Base-by-base conservation (phyloP, 1,140 invertebrate species). In the Heliconius nattereri region DNA sequence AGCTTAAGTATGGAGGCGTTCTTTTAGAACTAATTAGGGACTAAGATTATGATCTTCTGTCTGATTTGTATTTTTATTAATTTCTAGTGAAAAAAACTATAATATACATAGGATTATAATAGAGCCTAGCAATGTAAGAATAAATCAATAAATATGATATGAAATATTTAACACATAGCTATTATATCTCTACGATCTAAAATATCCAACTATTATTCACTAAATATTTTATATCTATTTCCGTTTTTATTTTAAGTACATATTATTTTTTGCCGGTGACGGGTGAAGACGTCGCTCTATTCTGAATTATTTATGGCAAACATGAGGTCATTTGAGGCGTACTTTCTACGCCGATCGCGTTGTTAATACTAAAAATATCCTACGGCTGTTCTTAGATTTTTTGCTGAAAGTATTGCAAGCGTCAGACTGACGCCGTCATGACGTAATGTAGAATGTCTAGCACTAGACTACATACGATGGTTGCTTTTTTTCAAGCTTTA, bases 291-390 rank as follows among this genome's bases (percentile, higher is more conserved):
- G n/a, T 73, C 37, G 72, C n/a, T 23, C 9, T 5, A 5, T 73
- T 23, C 23, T 73, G 72, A 73, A 73, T 73, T 73, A 73, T 45
- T 73, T 66, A 66, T 29, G 26, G 5, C 23, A n/a, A n/a, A 16
- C 60, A 29, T 66, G 60, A 66, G 60, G 60, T 66, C 60, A 66
- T 66, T 29, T 26, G 60, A 29, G 57, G 57, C 57, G 26, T 29
- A 29, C 26, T 66, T 29, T 66, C 23, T 29, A 66, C 26, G 3
- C 9, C 60, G 60, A 11, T 29, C 23, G 11, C 26, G 23, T 66
- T 66, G 9, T 29, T 66, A 66, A 29, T 60, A 29, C 26, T 29
- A 66, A 66, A 29, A 26, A 66, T 66, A 66, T 29, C 26, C 60
- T 60, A 60, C 9, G 9, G 9, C n/a, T 13, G 23, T 16, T 16